Conservation (phyloP, 1,140 invertebrate genomes). For the Maconellicoccus hirsutus region DNA sequence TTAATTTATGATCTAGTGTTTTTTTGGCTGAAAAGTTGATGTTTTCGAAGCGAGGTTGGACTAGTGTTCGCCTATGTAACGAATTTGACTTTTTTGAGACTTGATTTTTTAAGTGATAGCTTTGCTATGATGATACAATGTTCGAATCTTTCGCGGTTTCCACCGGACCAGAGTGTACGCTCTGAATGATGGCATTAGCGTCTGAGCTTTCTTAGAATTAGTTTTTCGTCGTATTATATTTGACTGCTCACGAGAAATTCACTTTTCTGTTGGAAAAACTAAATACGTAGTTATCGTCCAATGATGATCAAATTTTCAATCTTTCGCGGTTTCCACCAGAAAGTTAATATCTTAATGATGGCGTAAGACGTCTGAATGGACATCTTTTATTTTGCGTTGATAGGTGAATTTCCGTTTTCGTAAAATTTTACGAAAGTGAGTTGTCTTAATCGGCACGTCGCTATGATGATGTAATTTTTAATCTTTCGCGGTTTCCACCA, state of each 20-base stretch:
- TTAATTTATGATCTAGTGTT: slow-evolving; percentile 6
- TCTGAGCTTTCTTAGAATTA: not conserved
- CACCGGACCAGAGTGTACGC: slow-evolving; percentile 11
- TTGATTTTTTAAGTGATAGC: not conserved
- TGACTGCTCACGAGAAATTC: too few species aligned
- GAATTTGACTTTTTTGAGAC: not conserved
- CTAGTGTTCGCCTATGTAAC: slow-evolving; percentile 23
- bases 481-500: slow-evolving; percentile 25
- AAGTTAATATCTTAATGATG: slow-evolving; percentile 22
- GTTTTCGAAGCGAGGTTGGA: slow-evolving; percentile 24
- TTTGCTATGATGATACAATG: slow-evolving; percentile 23
- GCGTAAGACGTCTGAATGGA: slow-evolving; percentile 15
- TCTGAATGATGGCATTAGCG: not conserved
- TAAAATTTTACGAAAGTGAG: slow-evolving; percentile 15
- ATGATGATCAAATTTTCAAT: not conserved
- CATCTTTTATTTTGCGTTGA: too few species aligned
- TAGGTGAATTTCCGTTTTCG: too few species aligned
- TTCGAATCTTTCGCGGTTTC: slow-evolving; percentile 25
- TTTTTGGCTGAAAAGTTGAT: slow-evolving; percentile 16
- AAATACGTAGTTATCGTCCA: too few species aligned
- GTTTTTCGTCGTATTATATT: too few species aligned
- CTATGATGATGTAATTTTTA: slow-evolving; percentile 13
- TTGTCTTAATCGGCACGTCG: slow-evolving; percentile 15
- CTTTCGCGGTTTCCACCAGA: slow-evolving; percentile 26
- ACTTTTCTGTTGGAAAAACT: too few species aligned